Base-by-base conservation (phyloP, 2,888 invertebrate genomes). In the Dryadula phaetusa region DNA sequence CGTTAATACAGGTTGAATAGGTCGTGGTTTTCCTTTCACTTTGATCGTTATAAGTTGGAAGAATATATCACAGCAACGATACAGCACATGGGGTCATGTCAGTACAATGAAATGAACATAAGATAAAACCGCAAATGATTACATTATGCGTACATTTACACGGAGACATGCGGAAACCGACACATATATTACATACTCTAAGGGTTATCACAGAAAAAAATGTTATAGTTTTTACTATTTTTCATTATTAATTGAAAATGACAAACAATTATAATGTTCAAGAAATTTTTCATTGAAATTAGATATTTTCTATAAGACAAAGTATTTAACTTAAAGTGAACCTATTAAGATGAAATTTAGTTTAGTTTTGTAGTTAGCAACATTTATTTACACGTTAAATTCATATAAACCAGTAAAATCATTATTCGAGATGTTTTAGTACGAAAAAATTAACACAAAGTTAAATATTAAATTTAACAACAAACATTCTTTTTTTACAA, bases 1-100 rank as follows among this genome's bases (percentile, higher is more conserved):
- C 58, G 47, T 58, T 67, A 34, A 65, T 61, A 58, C 14, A 79
- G 70, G 68, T 71, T 66, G 72, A 84, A 84, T 80, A 79, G 85
- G 85, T 84, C 83, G 82, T 78, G 72, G 79, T 75, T 81, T 80
- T 84, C 89, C 90, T 90, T 90, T 91, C 90, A 90, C 90, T 89
- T 85, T 78, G 77, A 78, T 70, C 64, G 61, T 56, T 49, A 46
- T 79, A 76, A 81, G 77, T 77, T 79, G 81, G 86, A 86, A 86
- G 86, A 87, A 85, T 77, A 79, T 74, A 75, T 81, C 79, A 82
- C n/a, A 76, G 60, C 77, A 75, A 73, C 79, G 47, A 62, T 42
- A 78, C 84, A 85, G 83, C 83, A 85, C 78, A 80, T 80, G 28
- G 47, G 70, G 70, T 70, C 70, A 70, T 18, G 40, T 47, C 62